Conservation (phyloP, 1,140 invertebrate genomes). For the Mya arenaria region DNA sequence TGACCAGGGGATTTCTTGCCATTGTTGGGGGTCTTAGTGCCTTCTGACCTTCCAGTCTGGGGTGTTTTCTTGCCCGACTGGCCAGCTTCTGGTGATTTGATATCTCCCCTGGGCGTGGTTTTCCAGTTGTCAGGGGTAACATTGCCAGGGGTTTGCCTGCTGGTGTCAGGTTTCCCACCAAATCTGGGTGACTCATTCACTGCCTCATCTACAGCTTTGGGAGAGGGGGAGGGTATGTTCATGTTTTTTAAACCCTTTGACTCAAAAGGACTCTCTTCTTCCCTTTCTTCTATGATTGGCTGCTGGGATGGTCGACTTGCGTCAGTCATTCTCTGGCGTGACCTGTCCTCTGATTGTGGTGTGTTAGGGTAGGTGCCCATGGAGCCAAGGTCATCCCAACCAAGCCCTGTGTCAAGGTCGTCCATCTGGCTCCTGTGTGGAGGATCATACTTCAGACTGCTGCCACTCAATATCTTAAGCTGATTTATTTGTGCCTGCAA, state of each 20-base stretch:
- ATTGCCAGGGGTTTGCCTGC: slow-evolving; percentile 32
- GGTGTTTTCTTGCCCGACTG: slow-evolving; percentile 12
- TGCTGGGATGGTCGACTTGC: neutral
- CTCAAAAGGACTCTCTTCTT: slow-evolving; percentile 51
- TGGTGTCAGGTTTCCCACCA: neutral
- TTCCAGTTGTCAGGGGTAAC: slow-evolving; percentile 54
- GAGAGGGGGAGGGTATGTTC: slow-evolving; percentile 39
- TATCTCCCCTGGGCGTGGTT: slow-evolving; percentile 45
- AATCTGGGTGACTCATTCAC: slow-evolving; percentile 1
- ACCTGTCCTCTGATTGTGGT: slow-evolving; percentile 18
- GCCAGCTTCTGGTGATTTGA: slow-evolving; percentile 41
- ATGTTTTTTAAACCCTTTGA: slow-evolving; percentile 52
- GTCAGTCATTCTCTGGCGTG: slow-evolving; percentile 33
- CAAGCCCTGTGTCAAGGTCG: slow-evolving; percentile 57
- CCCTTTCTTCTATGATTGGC: slow-evolving; percentile 30
- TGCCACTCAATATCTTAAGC: slow-evolving; percentile 58
- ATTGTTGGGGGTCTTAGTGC: slow-evolving; percentile 23
- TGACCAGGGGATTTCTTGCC: slow-evolving; percentile 13
- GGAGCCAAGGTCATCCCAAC: slow-evolving; percentile 64
- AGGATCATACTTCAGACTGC: slow-evolving; percentile 32
- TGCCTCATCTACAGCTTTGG: slow-evolving; percentile 5
- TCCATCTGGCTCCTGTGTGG: slow-evolving; percentile 50
- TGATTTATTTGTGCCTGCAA: slow-evolving; percentile 71
- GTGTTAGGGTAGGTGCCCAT: slow-evolving; percentile 35
- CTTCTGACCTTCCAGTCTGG: slow-evolving; percentile 41